These are phyloP conservation scores for Deilephila porcellus DNA, from an alignment of 2,888 invertebrate species.

Conservation along the genomic window DNA sequence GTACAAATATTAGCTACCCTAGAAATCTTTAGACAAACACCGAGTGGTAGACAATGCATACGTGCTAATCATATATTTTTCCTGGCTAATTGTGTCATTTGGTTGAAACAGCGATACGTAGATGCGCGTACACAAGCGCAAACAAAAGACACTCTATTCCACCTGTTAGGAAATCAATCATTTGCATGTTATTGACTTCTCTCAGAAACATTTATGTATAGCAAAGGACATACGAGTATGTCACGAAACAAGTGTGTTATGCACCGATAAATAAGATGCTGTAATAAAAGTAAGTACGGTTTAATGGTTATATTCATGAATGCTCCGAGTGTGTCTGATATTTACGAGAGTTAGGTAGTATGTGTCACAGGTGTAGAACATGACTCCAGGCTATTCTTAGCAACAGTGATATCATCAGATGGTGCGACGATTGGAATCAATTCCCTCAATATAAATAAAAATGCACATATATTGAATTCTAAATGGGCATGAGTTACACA, in stretches of 20 bases:
- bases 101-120: not conserved
- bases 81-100: not conserved
- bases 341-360: not conserved
- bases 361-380: slow-evolving; percentile 11
- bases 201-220: slow-evolving; percentile 1
- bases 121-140: not conserved
- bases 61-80: no score
- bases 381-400: slow-evolving; percentile 25
- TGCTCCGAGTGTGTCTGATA: slow-evolving; percentile 6
- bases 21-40: no score
- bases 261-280: not conserved
- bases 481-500: not conserved
- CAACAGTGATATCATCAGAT: slow-evolving; percentile 27
- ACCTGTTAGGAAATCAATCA: slow-evolving; percentile 1
- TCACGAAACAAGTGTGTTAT: not conserved
- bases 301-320: slow-evolving; percentile 13
- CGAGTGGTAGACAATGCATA: no score
- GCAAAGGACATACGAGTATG: not conserved
- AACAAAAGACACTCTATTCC: not conserved
- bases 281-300: not conserved
- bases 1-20: not conserved
- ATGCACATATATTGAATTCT: not conserved
- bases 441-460: slow-evolving; percentile 17
- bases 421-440: slow-evolving; percentile 8
- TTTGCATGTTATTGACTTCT: slow-evolving; percentile 2